Conservation (phyloP, 1,140 invertebrate genomes). For the Neuroterus valhalla region DNA sequence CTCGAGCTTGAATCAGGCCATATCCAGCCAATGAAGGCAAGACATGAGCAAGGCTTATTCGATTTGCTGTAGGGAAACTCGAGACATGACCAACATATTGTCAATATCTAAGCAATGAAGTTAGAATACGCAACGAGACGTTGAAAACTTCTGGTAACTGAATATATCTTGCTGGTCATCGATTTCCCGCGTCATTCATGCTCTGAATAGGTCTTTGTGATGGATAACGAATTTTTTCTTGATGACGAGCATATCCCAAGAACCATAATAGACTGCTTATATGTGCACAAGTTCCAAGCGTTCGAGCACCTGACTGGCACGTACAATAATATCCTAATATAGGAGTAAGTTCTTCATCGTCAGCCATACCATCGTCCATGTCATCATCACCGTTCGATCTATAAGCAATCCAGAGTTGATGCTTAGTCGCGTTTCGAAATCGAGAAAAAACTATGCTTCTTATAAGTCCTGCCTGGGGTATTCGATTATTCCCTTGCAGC, state of each 20-base stretch:
- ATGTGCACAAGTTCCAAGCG: slow-evolving; percentile 15
- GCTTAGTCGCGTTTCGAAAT: slow-evolving; percentile 40
- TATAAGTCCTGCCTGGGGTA: slow-evolving; percentile 36
- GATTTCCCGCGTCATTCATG: slow-evolving; percentile 19
- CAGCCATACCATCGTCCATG: background rate
- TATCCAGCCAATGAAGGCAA: too few species aligned
- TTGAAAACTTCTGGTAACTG: background rate
- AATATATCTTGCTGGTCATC: background rate
- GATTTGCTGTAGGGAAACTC: too few species aligned
- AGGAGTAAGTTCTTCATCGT: slow-evolving; percentile 23
- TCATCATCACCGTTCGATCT: background rate
- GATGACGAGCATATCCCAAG: background rate
- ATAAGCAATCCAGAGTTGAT: slow-evolving; percentile 45
- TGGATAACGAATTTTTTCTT: slow-evolving; percentile 28
- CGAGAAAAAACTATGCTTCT: slow-evolving; percentile 37
- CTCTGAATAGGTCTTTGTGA: background rate
- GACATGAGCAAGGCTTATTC: too few species aligned
- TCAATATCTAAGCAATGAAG: too few species aligned
- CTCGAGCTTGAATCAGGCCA: too few species aligned
- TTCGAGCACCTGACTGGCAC: background rate
- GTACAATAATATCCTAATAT: slow-evolving; percentile 36
- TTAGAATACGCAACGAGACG: background rate
- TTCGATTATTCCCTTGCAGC: slow-evolving; percentile 31
- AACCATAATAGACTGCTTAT: slow-evolving; percentile 24
- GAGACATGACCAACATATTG: too few species aligned